phyloP scores from a whole-genome alignment of 2,113 vertebrate species.

The Colius striatus region DNA sequence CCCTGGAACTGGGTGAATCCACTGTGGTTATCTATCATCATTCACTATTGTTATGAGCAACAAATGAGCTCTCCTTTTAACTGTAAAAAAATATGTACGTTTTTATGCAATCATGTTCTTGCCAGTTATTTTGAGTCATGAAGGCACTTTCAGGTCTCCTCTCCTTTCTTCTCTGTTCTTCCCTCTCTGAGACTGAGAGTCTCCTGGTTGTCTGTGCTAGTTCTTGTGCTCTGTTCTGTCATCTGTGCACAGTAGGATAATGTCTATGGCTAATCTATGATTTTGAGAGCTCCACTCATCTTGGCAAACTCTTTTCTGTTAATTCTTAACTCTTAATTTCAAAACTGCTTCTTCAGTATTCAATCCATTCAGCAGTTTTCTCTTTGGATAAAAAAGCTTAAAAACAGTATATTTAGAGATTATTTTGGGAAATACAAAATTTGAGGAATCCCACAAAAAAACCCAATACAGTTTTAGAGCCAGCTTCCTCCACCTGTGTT shows the following conservation, averaged over 20 bases:
- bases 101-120: background rate
- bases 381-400: background rate
- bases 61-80: background rate
- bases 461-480: background rate
- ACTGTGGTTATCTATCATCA: background rate
- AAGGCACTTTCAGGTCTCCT: background rate
- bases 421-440: background rate
- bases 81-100: background rate
- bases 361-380: background rate
- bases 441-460: background rate
- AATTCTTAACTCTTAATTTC: background rate
- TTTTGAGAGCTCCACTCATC: background rate
- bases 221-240: background rate
- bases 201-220: background rate
- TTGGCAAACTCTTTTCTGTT: background rate
- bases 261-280: background rate
- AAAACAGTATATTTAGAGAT: background rate
- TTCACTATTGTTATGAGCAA: background rate
- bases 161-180: background rate
- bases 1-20: background rate
- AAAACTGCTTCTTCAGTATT: background rate
- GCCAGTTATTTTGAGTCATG: background rate
- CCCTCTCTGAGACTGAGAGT: background rate
- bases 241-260: background rate
- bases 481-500: background rate